Percentiles rank a stretch among this genome's conserved stretches.
Conservation (phyloP, 2,113 vertebrate genomes). For the Aegypius monachus region DNA sequence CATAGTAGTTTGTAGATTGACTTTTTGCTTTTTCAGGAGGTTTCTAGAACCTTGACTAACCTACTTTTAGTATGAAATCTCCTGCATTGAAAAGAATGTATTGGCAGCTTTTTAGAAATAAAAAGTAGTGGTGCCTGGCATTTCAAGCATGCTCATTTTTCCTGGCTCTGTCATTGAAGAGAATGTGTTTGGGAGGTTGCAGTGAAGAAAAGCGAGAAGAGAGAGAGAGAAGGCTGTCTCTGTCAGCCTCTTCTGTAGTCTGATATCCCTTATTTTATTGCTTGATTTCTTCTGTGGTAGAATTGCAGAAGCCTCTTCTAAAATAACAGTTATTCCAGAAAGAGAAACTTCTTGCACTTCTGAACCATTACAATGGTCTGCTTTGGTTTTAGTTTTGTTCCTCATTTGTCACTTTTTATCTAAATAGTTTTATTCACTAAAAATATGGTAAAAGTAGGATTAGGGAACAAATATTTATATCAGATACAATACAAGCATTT, state of each 20-base stretch:
- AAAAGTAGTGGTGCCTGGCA: constrained; percentile 27
- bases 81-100: constrained; percentile 20
- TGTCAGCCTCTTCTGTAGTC: background rate
- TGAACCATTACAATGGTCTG: background rate
- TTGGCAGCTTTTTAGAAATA: constrained; percentile 41
- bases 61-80: constrained; percentile 42
- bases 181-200: background rate
- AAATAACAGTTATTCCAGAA: background rate
- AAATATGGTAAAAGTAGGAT: background rate
- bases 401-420: background rate
- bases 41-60: constrained; percentile 47
- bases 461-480: background rate
- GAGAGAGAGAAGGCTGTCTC: background rate
- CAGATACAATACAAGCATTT: background rate
- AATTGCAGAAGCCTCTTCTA: background rate
- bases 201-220: background rate
- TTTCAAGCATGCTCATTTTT: constrained; percentile 64
- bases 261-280: constrained; percentile 12
- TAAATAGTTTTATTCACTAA: background rate
- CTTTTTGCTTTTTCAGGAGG: constrained; percentile 36
- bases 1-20: constrained; percentile 28
- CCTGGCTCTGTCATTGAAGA: constrained; percentile 39
- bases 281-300: background rate
- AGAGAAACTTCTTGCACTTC: background rate
- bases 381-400: background rate